These are phyloP conservation scores for Callocephalon fimbriatum DNA, from an alignment of 2,113 vertebrate genomes.

Conservation along the genomic window DNA sequence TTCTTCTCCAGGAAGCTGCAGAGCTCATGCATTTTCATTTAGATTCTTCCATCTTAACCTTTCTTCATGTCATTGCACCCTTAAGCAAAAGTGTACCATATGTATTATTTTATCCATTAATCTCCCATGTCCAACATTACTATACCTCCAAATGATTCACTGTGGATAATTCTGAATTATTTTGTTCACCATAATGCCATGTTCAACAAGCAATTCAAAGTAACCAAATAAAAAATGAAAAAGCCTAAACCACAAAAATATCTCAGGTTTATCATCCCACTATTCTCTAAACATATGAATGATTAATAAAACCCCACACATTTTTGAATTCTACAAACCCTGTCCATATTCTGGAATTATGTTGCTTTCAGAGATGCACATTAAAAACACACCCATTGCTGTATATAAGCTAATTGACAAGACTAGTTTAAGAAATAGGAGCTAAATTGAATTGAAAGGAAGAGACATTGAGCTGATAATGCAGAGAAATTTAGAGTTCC, in stretches of 20 bases:
- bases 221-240: not conserved
- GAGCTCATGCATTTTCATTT: constrained; percentile 50
- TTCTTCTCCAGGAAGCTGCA: not conserved
- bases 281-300: not conserved
- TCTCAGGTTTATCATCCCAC: not conserved
- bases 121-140: not conserved
- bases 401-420: not conserved
- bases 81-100: not conserved
- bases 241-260: not conserved
- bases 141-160: not conserved
- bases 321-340: not conserved
- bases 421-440: not conserved
- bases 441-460: not conserved
- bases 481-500: not conserved
- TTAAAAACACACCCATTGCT: not conserved
- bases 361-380: not conserved
- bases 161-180: not conserved
- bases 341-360: not conserved
- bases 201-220: not conserved
- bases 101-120: constrained; percentile 31
- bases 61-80: constrained; percentile 7
- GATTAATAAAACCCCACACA: not conserved
- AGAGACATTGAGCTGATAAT: not conserved
- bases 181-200: not conserved
- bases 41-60: constrained; percentile 33